Base-by-base conservation (phyloP, 2,888 invertebrate genomes). In the Ditula angustiorana region DNA sequence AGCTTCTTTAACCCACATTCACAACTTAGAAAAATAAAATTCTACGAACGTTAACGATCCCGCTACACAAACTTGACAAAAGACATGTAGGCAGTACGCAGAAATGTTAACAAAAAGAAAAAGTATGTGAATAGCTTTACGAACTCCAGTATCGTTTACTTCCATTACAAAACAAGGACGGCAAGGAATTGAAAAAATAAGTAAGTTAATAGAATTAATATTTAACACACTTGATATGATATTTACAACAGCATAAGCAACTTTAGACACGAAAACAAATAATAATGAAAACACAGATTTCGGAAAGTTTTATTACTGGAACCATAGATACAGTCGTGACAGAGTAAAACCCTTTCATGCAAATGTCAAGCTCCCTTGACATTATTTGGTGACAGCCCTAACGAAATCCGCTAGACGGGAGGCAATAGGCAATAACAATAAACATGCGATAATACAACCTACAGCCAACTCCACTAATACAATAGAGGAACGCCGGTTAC, bases 361-460 rank as follows among this genome's bases (percentile, higher is more conserved):
- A 44, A 41, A 63, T 67, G 63, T 50, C 61, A 55, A 33, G 55
- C 19, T 52, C 37, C 11, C 37, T 50, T 55, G 55, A 73, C 61
- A 74, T 77, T 67, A 60, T 52, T 71, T 69, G 19, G 72, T 73
- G 78, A 69, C 75, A 80, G 72, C 73, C 76, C 76, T 79, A 72
- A 75, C 70, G 69, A 73, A 76, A 78, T 78, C 76, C 62, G 68
- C 70, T 56, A 72, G 71, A 74, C 66, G 71, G 73, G 73, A 75
- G 76, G 74, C 69, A 69, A 72, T n/a, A 75, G 76, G 74, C 70
- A 69, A 74, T 67, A 56, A 59, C 53, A 67, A 67, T 68, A 72
- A 74, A 72, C 67, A 76, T 60, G 69, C 66, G 67, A 67, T 69
- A 69, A 67, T 69, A 69, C 62, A 73, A 41, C 52, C 53, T 59